Evolutionary conservation across 2,113 vertebrate species (phyloP), one percentile per base, ranked within the genome.

Genomic region (Catagonus wagneri): DNA sequence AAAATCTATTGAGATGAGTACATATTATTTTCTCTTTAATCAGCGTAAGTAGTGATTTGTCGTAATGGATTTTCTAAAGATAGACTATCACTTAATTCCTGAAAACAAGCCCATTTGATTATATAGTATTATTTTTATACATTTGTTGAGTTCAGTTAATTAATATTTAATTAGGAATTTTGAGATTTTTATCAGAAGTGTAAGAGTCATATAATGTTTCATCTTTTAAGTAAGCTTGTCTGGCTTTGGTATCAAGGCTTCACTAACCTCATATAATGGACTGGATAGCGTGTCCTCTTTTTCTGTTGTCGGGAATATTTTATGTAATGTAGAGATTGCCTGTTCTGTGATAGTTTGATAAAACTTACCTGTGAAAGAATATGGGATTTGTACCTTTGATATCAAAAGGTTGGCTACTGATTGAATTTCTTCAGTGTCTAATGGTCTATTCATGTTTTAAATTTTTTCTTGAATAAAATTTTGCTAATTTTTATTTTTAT

Each of bases 151-250:
- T 66, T 93, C 3, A 80, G 66, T 44, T 80, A 88, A 71, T 6
- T 92, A 90, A 60, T 76, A 83, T 65, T 94, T 94, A 95, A 80
- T 96, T 94, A 92, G 11, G 27, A 68, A 44, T 92, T 85, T n/a
- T 85, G 52, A 78, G 13, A 60, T 7, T 89, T 80, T 80, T 66
- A 75, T 75, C 32, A 89, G 83, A 81, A 78, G 16, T 89, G 23
- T 86, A 14, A 74, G 12, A 66, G 34, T 6, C 6, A 11, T 85
- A 72, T 66, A 72, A 50, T 83, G 68, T 71, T 85, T 68, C 14
- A 54, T 92, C 25, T 91, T 83, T 94, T 44, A 69, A 63, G 63
- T 23, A 91, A 90, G 72, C 32, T 92, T 71, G 2, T 34, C 58
- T 93, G 54, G 23, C 88, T 96, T 90, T 58, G 29, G 25, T 58